These are phyloP conservation scores for Bradypus variegatus DNA, from an alignment of 2,797 vertebrate species.

Conservation along the genomic window DNA sequence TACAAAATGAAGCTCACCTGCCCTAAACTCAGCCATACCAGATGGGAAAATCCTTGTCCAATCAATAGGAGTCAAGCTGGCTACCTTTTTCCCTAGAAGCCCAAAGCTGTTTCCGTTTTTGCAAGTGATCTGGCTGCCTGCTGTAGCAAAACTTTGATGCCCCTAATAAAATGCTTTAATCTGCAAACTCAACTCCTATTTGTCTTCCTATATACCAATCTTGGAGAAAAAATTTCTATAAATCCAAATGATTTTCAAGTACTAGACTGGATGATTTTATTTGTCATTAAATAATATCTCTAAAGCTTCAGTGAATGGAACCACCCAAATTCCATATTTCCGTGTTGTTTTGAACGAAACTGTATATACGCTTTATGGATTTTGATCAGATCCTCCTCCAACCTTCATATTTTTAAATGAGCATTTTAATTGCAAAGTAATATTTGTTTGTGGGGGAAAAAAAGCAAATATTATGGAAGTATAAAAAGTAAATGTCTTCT, in stretches of 20 bases:
- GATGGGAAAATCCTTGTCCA: too few species aligned
- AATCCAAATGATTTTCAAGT: neutral
- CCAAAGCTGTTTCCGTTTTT: too few species aligned
- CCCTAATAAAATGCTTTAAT: too few species aligned
- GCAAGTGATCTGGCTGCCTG: too few species aligned
- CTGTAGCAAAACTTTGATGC: too few species aligned
- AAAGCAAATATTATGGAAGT: neutral
- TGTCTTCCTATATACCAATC: neutral
- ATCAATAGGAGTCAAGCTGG: too few species aligned
- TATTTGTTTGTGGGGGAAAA: neutral
- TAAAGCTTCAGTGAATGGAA: neutral
- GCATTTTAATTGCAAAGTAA: constrained; percentile 1
- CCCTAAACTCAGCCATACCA: too few species aligned
- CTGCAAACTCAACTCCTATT: too few species aligned
- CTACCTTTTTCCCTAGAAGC: too few species aligned
- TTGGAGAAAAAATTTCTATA: neutral
- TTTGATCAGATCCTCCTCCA: neutral
- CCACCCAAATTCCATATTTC: neutral
- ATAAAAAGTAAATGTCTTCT: neutral
- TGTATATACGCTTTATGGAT: neutral
- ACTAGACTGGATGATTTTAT: neutral
- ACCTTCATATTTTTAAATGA: neutral
- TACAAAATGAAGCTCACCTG: too few species aligned
- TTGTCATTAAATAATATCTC: neutral
- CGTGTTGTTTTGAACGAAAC: neutral